These are phyloP conservation scores for Sturnus vulgaris DNA, from an alignment of 2,113 vertebrate genomes.

Conservation along the genomic window DNA sequence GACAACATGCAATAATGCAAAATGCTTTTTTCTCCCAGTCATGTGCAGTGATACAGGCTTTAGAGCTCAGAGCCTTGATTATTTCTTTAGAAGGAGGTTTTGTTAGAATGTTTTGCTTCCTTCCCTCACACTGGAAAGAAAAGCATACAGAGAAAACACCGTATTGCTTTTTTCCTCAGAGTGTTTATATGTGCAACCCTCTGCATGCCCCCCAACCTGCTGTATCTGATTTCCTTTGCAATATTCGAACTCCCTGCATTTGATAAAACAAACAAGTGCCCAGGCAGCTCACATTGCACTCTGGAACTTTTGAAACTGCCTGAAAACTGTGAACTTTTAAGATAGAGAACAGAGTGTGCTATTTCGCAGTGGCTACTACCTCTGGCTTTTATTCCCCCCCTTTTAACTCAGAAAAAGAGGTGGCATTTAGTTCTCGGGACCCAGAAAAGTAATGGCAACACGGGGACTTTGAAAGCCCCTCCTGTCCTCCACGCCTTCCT, in stretches of 20 bases:
- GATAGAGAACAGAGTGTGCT: not conserved
- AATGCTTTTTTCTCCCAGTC: not conserved
- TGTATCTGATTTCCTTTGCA: constrained; percentile 18
- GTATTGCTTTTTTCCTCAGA: not conserved
- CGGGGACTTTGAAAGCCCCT: not conserved
- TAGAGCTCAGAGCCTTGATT: not conserved
- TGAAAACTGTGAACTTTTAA: constrained; percentile 7
- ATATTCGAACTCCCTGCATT: constrained; percentile 1
- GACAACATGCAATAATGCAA: constrained; percentile 27
- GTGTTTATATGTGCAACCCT: not conserved
- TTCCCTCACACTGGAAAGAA: constrained; percentile 5
- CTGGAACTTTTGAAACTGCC: constrained; percentile 25
- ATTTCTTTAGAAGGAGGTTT: constrained; percentile 38
- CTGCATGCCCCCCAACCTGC: not conserved
- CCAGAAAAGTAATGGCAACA: not conserved
- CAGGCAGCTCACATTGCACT: constrained; percentile 20
- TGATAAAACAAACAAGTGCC: constrained; percentile 49
- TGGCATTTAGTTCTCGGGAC: not conserved
- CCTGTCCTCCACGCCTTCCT: not conserved
- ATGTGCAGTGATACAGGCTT: not conserved
- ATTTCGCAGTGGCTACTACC: not conserved
- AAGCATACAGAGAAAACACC: not conserved
- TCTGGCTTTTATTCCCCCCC: not conserved
- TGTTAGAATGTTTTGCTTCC: constrained; percentile 38
- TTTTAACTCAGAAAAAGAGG: not conserved